Evolutionary conservation across 2,888 invertebrate genomes (phyloP), one percentile per base, ranked within the genome.

Genomic region (Tetragonisca angustula): DNA sequence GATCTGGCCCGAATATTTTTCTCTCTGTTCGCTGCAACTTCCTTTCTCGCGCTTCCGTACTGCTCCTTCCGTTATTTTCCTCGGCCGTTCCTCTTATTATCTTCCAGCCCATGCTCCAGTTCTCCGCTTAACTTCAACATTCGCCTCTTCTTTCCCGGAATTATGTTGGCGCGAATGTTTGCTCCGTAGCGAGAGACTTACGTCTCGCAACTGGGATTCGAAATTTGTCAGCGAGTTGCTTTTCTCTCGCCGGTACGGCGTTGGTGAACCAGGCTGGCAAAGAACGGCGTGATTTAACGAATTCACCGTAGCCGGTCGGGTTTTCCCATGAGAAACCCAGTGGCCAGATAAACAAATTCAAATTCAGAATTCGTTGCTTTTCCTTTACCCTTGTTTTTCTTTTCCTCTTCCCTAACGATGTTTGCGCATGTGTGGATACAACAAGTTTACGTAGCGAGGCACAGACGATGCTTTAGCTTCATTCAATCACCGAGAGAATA

Each of bases 101-200:
- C 68, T 49, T 72, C 56, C 54, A 27, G 15, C 21, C n/a, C 27
- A 27, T 61, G 69, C 61, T 67, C 82, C 82, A 82, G 74, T 82
- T 74, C 77, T 59, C 2, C 27, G 32, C n/a, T 74, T 32, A 70
- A 70, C 73, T 70, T 61, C 52, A 62, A 65, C 81, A 43, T 32
- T 56, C 68, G 69, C 54, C 82, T 67, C 70, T 78, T 71, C 65
- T 74, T 21, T 27, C 13, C 27, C 32, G 61, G 68, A 61, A 62
- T 83, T 76, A 72, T 67, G 71, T 76, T 64, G 32, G 50, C 27
- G 56, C 54, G 64, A 81, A 43, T 62, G 54, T 76, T 81, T 62
- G 32, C 67, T 43, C 36, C 21, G 68, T 21, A 21, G 43, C 52
- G n/a, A 17, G 27, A 59, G 56, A 15, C 36, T 24, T 21, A 5